Base-by-base conservation (phyloP, 2,888 invertebrate species). In the Galeopsomyia nigrocyanea region DNA sequence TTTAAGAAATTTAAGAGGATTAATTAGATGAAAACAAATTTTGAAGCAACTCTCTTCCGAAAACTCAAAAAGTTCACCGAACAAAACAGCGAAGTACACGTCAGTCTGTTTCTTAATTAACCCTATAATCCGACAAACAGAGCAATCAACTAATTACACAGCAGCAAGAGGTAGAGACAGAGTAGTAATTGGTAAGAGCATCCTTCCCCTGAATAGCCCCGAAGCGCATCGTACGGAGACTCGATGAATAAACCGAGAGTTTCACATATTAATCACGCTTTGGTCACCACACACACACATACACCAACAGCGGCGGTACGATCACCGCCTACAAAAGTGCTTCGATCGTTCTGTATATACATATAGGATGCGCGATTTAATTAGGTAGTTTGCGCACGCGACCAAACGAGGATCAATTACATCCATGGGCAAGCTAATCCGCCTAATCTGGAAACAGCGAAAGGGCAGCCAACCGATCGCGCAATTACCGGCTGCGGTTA, bases 401-500 rank as follows among this genome's bases (percentile, higher is more conserved):
- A 21, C 3, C 61, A 21, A 49, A 31, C 62, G 58, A 51, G 50
- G 75, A 68, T 75, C 80, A 80, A 75, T 75, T 75, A 67, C 21
- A 21, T 69, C 46, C 66, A 66, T 50, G 46, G 71, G 79, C 75
- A 81, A 82, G 82, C 84, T 84, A 85, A 86, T 86, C 85, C 82
- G 81, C 80, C 85, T 86, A 85, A 86, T 86, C 83, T 77, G n/a
- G 51, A 55, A 58, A 57, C 56, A 39, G 68, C 26, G 19, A 31
- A 46, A n/a, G 64, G 31, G 69, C 73, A 73, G 71, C 76, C 80
- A 82, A 82, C 82, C 75, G 79, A 77, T 78, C 79, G 79, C 77
- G 83, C 84, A 85, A 86, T 85, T 86, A 85, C 81, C 84, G 84
- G 80, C 80, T 84, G 86, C 80, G 85, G 86, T 86, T 86, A 85